These are phyloP conservation scores for Agrochola macilenta DNA, from an alignment of 2,888 invertebrate genomes.

Conservation along the genomic window DNA sequence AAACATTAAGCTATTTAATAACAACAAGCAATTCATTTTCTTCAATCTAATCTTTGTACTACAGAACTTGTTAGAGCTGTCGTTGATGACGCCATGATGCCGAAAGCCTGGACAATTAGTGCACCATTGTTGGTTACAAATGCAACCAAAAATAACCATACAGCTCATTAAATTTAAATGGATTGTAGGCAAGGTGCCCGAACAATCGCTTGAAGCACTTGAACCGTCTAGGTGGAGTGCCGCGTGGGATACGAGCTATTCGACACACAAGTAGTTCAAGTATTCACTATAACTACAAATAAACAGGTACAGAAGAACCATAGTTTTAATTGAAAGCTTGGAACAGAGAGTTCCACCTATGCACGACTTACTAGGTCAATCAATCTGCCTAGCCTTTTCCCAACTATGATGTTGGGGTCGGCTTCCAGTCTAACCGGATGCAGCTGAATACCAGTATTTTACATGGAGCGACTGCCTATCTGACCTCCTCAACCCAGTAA, in stretches of 20 bases:
- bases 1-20: too few relatives aligned
- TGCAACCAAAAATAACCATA: slow-evolving; percentile 35
- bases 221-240: slow-evolving; percentile 56
- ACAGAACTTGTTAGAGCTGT: background rate
- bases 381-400: too few relatives aligned
- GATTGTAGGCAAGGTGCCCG: slow-evolving; percentile 59
- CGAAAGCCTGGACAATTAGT: background rate
- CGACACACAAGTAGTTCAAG: slow-evolving; percentile 67
- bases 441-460: too few relatives aligned
- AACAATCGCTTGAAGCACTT: slow-evolving; percentile 67
- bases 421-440: too few relatives aligned
- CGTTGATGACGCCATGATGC: background rate
- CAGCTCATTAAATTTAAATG: slow-evolving; percentile 59
- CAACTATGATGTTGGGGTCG: too few relatives aligned
- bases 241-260: slow-evolving; percentile 69
- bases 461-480: too few relatives aligned
- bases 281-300: slow-evolving; percentile 41
- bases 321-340: background rate
- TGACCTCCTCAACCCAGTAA: too few relatives aligned
- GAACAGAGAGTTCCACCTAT: background rate
- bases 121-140: slow-evolving; percentile 27
- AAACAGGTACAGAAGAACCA: slow-evolving; percentile 24
- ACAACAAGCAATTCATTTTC: background rate
- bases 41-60: too few relatives aligned
- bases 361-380: background rate